Evolutionary conservation across 2,113 vertebrate genomes (phyloP).

Genomic region (Acrocephalus arundinaceus): DNA sequence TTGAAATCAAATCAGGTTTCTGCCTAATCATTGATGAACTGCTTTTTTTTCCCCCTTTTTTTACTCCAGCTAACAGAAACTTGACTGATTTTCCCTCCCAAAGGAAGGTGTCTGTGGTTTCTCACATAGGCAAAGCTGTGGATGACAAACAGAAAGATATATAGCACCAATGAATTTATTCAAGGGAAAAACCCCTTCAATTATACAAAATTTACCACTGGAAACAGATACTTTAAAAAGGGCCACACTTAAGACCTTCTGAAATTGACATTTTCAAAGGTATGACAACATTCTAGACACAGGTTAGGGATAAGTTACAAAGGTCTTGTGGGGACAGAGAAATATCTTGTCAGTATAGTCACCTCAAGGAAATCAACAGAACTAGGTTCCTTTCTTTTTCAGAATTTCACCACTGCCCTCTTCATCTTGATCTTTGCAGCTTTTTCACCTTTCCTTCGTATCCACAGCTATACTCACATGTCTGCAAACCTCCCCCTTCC

Average conservation of each 20-base stretch:
- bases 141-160: background rate
- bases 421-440: background rate
- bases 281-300: background rate
- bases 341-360: background rate
- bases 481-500: background rate
- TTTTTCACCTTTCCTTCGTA: background rate
- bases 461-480: background rate
- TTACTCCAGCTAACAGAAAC: background rate
- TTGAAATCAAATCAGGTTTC: background rate
- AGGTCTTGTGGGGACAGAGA: background rate
- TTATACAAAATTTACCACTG: background rate
- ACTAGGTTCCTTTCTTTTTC: background rate
- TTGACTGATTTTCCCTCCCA: background rate
- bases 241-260: background rate
- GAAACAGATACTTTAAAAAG: background rate
- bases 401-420: background rate
- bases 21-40: background rate
- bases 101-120: background rate
- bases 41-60: rapidly evolving
- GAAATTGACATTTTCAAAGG: background rate
- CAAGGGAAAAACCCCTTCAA: background rate
- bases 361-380: background rate
- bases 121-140: background rate
- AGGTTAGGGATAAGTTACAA: background rate
- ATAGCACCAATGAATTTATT: background rate